These are phyloP conservation scores for Babylonia areolata DNA, from an alignment of 1,140 invertebrate species.

Conservation along the genomic window DNA sequence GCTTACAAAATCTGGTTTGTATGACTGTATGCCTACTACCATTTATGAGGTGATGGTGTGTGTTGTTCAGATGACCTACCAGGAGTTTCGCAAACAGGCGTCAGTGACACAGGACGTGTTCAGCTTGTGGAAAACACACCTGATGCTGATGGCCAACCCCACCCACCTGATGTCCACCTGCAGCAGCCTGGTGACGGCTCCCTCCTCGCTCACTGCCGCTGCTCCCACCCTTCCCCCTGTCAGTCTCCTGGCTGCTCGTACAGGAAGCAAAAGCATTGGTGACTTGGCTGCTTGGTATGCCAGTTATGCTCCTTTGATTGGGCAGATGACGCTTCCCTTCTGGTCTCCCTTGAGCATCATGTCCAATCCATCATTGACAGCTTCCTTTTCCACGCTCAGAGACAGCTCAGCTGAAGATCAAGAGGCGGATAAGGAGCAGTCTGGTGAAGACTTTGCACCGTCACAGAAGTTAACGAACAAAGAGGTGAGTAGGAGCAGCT, in stretches of 20 bases:
- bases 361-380: slow-evolving; percentile 9
- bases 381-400: not conserved
- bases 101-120: slow-evolving; percentile 42
- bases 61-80: slow-evolving; percentile 25
- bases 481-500: not conserved
- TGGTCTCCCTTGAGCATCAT: slow-evolving; percentile 29
- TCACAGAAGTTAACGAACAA: not conserved
- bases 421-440: not conserved
- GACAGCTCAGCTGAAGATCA: not conserved
- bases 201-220: not conserved
- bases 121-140: slow-evolving; percentile 33
- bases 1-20: too few relatives aligned
- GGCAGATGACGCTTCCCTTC: slow-evolving; percentile 19
- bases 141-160: slow-evolving; percentile 1
- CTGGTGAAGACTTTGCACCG: not conserved
- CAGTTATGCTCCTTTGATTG: slow-evolving; percentile 25
- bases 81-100: slow-evolving; percentile 36
- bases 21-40: too few relatives aligned
- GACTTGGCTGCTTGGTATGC: slow-evolving; percentile 33
- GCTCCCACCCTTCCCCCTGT: slow-evolving; percentile 28
- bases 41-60: too few relatives aligned
- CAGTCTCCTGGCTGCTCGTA: not conserved
- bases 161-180: not conserved
- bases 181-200: not conserved
- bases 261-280: not conserved